Evolutionary conservation across 2,113 vertebrate genomes (phyloP).

Genomic region (Mustela nigripes): DNA sequence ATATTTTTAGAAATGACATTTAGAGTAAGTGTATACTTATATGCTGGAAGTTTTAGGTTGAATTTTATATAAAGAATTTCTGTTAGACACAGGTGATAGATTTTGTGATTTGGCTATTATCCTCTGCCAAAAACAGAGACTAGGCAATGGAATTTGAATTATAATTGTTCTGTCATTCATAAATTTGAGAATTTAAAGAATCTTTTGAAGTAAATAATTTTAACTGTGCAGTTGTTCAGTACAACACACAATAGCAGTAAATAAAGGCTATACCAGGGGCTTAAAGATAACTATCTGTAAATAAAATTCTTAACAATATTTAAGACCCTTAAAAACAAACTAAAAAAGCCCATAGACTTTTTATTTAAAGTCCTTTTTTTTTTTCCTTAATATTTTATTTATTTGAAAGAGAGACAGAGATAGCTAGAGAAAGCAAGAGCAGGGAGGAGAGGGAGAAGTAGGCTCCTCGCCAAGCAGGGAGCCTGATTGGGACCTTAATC

Average conservation of each 20-base stretch:
- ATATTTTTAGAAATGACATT: neutral
- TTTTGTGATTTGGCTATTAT: conserved; percentile 56
- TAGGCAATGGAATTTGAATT: neutral
- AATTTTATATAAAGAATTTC: neutral
- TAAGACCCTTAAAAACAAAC: conserved; percentile 20
- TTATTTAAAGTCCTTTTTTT: no score
- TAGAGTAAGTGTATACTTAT: neutral
- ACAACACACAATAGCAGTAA: neutral
- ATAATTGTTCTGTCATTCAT: neutral
- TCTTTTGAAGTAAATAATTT: neutral
- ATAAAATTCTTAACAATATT: neutral
- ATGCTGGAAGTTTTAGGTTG: neutral
- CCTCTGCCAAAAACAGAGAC: neutral
- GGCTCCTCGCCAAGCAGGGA: no score
- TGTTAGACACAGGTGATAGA: neutral
- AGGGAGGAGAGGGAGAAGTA: no score
- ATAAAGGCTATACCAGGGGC: neutral
- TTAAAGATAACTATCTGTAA: neutral
- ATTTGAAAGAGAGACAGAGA: no score
- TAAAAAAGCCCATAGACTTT: neutral
- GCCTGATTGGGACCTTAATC: no score
- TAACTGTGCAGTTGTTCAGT: neutral
- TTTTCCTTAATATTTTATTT: no score
- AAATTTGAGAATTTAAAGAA: neutral
- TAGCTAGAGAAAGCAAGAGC: no score